Percentiles rank a stretch among this genome's conserved stretches.
These are phyloP conservation scores for Psittacula derbiana DNA, from an alignment of 2,797 vertebrate species.

Conservation along the genomic window DNA sequence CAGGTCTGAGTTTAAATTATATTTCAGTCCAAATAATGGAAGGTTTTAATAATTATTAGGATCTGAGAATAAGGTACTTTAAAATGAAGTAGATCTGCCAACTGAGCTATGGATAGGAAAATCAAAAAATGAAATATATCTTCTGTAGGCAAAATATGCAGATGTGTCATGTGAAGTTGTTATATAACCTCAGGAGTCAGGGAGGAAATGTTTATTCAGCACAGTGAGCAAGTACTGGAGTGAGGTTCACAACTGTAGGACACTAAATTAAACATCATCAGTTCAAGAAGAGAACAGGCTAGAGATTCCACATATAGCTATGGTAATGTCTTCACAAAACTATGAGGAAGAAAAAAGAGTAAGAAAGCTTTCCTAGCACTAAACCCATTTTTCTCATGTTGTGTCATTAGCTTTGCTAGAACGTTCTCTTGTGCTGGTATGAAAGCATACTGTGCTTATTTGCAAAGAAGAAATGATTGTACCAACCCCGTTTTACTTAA, in stretches of 20 bases:
- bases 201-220: not conserved
- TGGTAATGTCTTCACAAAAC: not conserved
- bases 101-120: not conserved
- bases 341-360: not conserved
- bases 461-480: not conserved
- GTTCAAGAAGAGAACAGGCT: not conserved
- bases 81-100: not conserved
- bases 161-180: not conserved
- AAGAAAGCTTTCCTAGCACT: not conserved
- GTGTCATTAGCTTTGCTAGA: not conserved
- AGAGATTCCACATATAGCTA: not conserved
- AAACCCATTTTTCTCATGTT: not conserved
- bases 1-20: not conserved
- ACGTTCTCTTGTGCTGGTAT: not conserved
- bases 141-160: conserved; percentile 14
- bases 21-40: not conserved
- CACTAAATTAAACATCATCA: conserved; percentile 28
- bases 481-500: not conserved
- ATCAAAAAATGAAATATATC: not conserved
- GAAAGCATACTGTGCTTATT: not conserved
- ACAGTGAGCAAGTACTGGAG: not conserved
- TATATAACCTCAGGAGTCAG: conserved; percentile 3
- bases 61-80: not conserved
- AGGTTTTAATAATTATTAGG: not conserved
- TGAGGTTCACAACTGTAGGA: conserved; percentile 5